A percentile compares a stretch with the other conserved stretches of the same genome.
These are phyloP conservation scores for Bicyclus anynana DNA, from an alignment of 1,140 invertebrate genomes.

Conservation along the genomic window DNA sequence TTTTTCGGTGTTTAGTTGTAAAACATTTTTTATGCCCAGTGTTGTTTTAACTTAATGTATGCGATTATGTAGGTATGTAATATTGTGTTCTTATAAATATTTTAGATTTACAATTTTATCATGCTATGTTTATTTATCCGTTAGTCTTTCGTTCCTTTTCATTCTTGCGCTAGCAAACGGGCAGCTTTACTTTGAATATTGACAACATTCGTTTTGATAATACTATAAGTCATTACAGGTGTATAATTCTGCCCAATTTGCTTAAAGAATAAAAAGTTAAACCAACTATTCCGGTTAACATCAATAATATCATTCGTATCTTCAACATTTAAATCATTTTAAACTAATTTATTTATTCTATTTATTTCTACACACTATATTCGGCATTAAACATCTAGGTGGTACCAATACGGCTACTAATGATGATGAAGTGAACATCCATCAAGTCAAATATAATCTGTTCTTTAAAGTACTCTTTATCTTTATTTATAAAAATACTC, in stretches of 20 bases:
- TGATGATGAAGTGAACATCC: constrained; percentile 14
- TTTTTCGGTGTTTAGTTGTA: too few relatives aligned
- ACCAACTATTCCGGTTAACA: neutral
- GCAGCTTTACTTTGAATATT: too few relatives aligned
- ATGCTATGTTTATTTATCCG: neutral
- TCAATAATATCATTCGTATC: neutral
- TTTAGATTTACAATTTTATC: neutral
- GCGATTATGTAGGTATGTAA: neutral
- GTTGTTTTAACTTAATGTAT: too few relatives aligned
- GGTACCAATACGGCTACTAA: constrained; percentile 18
- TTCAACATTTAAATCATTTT: too few relatives aligned
- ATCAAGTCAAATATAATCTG: constrained; percentile 28
- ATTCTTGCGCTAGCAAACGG: neutral
- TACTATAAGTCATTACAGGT: too few relatives aligned
- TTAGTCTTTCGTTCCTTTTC: neutral
- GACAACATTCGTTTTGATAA: neutral
- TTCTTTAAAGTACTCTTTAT: constrained; percentile 33
- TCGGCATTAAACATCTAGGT: constrained; percentile 12
- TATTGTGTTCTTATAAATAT: neutral
- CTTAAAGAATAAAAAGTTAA: neutral
- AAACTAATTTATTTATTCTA: too few relatives aligned
- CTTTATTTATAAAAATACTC: neutral
- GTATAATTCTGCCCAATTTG: too few relatives aligned
- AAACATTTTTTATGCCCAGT: too few relatives aligned
- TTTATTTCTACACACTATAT: neutral